phyloP scores from a whole-genome alignment of 2,888 invertebrate genomes.

The Charanyca ferruginea region DNA sequence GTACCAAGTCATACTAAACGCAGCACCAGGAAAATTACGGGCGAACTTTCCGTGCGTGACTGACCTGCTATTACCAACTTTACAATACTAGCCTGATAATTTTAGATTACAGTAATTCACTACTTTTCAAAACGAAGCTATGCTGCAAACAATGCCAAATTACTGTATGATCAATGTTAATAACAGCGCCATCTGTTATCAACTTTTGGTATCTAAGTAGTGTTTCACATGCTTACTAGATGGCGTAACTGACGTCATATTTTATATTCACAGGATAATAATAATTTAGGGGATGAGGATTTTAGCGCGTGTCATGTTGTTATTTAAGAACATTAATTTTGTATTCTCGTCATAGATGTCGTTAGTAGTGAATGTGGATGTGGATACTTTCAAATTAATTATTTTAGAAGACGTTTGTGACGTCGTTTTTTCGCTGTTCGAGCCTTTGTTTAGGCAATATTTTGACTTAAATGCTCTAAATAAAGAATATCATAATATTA shows the following conservation, averaged over 20 bases:
- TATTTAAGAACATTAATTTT: slow-evolving; percentile 35
- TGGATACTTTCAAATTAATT: not conserved
- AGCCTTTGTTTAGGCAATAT: no score
- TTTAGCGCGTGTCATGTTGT: slow-evolving; percentile 12
- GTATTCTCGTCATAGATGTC: slow-evolving; percentile 51
- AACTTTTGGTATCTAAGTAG: not conserved
- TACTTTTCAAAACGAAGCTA: slow-evolving; percentile 21
- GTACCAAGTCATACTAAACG: slow-evolving; percentile 33
- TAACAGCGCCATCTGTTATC: slow-evolving; percentile 47
- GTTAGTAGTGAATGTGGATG: slow-evolving; percentile 21
- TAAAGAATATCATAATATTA: no score
- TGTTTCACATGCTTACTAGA: slow-evolving; percentile 19
- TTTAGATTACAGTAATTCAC: slow-evolving; percentile 31
- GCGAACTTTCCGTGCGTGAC: slow-evolving; percentile 68
- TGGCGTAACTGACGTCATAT: slow-evolving; percentile 28
- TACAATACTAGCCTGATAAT: slow-evolving; percentile 48
- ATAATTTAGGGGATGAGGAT: slow-evolving; percentile 14
- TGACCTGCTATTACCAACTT: slow-evolving; percentile 56
- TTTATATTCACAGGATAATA: slow-evolving; percentile 15
- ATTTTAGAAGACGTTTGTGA: no score
- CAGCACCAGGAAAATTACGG: slow-evolving; percentile 61
- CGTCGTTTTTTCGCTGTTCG: no score
- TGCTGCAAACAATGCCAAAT: slow-evolving; percentile 34
- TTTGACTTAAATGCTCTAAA: no score
- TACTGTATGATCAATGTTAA: slow-evolving; percentile 4